Conservation (phyloP, 2,797 vertebrate genomes). For the Danio albolineatus region DNA sequence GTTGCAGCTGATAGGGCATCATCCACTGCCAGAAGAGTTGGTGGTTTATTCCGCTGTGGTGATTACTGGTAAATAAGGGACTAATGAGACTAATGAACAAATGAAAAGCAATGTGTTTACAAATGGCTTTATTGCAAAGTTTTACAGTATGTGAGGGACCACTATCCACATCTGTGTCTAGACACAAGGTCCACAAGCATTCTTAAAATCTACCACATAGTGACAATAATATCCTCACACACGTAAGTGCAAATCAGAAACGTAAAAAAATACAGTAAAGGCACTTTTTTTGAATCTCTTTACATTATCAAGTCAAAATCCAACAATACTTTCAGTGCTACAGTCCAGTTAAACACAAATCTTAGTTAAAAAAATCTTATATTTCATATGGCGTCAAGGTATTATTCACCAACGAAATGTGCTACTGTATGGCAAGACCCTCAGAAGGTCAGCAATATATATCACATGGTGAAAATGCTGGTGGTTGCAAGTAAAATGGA, state of each 20-base stretch:
- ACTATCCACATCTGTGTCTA: constrained; percentile 4
- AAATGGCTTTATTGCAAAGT: background rate
- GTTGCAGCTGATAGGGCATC: too few species aligned
- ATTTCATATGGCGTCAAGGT: background rate
- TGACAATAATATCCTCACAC: constrained; percentile 13
- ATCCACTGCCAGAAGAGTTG: too few species aligned
- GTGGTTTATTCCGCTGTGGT: too few species aligned
- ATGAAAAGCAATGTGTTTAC: background rate
- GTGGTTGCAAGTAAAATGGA: background rate
- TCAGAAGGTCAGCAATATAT: background rate
- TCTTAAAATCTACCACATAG: background rate
- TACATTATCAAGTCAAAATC: background rate
- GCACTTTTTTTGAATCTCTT: constrained; percentile 5
- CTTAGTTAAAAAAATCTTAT: background rate
- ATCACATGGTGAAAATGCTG: background rate
- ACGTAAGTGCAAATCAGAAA: constrained; percentile 12
- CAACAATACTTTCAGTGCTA: background rate
- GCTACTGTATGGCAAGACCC: background rate
- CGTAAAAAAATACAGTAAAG: constrained; percentile 11
- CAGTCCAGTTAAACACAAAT: background rate
- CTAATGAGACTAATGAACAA: too few species aligned
- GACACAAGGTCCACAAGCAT: constrained; percentile 4
- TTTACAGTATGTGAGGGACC: background rate
- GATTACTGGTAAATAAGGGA: too few species aligned
- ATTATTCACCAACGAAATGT: background rate